Base-by-base conservation (phyloP, 2,113 vertebrate species). In the Chloebia gouldiae region DNA sequence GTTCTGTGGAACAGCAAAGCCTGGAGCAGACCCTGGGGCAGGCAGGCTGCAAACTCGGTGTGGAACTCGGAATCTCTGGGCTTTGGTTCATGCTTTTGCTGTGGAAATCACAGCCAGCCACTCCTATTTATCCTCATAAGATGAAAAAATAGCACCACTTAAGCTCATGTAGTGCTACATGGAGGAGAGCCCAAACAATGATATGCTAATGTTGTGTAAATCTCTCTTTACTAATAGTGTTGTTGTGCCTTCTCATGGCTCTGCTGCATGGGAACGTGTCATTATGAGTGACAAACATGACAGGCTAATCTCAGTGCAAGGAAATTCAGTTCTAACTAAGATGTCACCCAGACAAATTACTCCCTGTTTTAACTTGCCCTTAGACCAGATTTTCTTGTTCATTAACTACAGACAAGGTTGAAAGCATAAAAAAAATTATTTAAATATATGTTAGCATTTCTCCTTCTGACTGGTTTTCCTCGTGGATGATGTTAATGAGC, bases 331-430 rank as follows among this genome's bases (percentile, higher is more conserved):
- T 78, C n/a, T 3, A 80, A 93, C 76, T 54, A 85, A 96, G 84
- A 86, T 92, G 85, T 96, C 95, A 92, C 81, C 83, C 86, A 73
- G 87, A 94, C 73, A 78, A 92, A 91, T 92, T 92, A 81, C 73
- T 87, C 82, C 84, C 78, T 95, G 70, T 95, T 95, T 95, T 93
- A 85, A 96, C 93, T 88, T 90, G 82, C 78, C 96, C 78, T 91
- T 92, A 84, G 85, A 95, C 94, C 63, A 94, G 75, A 95, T 95
- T 88, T 96, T 96, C 96, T 96, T 96, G 64, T 96, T 97, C 82
- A 88, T 95, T 96, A 96, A 95, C 68, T 93, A 56, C 87, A 92
- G 91, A 84, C 92, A 91, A 71, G 71, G 50, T 92, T 96, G 93
- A 92, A 96, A 96, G 93, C 94, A 63, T 90, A 25, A 81, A 86